Evolutionary conservation across 37 sponge, comb jelly and placozoan genomes (phyloP), one percentile per base, ranked within the genome.

Genomic region (Axinella damicornis): DNA sequence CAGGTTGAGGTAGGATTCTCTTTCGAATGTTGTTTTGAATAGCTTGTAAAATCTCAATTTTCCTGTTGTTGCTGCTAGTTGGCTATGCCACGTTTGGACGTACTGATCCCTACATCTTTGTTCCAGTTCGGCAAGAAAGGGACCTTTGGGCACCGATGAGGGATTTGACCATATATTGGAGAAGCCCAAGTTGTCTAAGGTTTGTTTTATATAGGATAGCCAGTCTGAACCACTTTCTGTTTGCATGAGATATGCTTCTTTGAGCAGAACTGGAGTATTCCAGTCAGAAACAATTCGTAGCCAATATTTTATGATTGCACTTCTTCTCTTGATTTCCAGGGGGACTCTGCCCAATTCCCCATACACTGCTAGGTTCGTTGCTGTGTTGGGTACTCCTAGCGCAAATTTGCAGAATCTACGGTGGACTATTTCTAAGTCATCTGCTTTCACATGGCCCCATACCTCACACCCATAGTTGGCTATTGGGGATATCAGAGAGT

Each of bases 281-380:
- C 46, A 46, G 27, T 61, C 63, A 28, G 63, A 61, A 6, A 22
- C n/a, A 61, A 11, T 61, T 27, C 63, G n/a, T 22, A 28, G 5
- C 63, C 63, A 61, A 25, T 28, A 61, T 27, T 61, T 61, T 27
- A 61, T 22, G n/a, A 61, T 61, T 11, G 25, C 27, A 22, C 27
- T 27, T 27, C 27, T 61, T 27, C 63, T 28, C 63, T 27, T 28
- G n/a, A 61, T 22, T 22, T 61, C 27, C n/a, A 61, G 25, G 27
- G 63, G 63, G 63, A 61, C 25, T 27, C 27, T 22, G 63, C 63
- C 63, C 63, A 61, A 25, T 27, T 61, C 63, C 4, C 63, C 63
- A 61, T 61, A 61, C n/a, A 61, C 63, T 28, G 63, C 63, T 27
- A 61, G 5, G 63, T 61, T 61, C 4, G 63, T 22, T 61, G 63